These are phyloP conservation scores for Apodemus speciosus DNA, from an alignment of 2,113 vertebrate species.

Conservation along the genomic window DNA sequence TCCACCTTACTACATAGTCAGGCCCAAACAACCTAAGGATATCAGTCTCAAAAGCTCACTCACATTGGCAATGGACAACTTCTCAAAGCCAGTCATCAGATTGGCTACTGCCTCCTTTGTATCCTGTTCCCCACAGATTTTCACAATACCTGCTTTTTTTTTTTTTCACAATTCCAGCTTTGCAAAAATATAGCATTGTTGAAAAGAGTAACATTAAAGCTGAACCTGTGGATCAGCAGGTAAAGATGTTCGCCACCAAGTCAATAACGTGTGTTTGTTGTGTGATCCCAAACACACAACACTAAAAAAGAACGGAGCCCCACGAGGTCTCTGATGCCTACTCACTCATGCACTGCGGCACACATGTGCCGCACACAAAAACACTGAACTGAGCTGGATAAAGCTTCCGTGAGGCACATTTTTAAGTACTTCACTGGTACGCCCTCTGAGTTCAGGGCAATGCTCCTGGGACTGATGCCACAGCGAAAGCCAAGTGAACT, in stretches of 20 bases:
- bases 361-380: background rate
- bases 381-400: constrained; percentile 13
- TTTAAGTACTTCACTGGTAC: constrained; percentile 4
- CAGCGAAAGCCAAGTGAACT: background rate
- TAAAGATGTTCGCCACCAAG: background rate
- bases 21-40: constrained; percentile 45
- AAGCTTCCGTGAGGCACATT: background rate
- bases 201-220: background rate
- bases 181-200: constrained; percentile 1
- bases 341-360: too few species aligned
- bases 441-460: background rate
- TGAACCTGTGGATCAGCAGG: background rate
- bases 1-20: background rate
- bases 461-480: background rate
- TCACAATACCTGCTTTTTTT: background rate
- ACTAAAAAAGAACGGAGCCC: background rate
- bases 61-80: background rate
- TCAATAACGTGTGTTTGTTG: too few species aligned
- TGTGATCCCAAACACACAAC: background rate
- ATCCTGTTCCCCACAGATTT: constrained; percentile 4
- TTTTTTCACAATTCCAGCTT: constrained; percentile 34
- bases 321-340: background rate
- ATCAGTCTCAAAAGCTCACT: background rate
- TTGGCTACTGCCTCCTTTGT: background rate
- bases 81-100: constrained; percentile 22